Conservation (phyloP, 2,113 vertebrate genomes). For the Diglossa brunneiventris region DNA sequence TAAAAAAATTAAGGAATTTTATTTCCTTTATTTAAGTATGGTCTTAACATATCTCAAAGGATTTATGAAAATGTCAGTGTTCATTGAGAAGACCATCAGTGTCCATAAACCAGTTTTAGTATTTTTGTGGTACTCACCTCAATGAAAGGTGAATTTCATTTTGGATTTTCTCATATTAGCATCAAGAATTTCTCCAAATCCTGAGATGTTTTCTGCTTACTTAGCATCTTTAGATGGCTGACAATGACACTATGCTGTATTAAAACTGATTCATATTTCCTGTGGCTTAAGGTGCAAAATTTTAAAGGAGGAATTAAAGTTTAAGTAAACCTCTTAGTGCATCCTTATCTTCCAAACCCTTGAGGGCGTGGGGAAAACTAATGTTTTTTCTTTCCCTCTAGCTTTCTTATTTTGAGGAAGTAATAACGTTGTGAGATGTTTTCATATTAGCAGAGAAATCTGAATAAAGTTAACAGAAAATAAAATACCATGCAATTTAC, state of each 20-base stretch:
- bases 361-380: neutral
- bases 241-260: neutral
- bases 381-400: neutral
- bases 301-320: conserved; percentile 11
- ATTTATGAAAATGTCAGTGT: neutral
- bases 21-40: neutral
- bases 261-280: neutral
- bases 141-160: neutral
- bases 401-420: neutral
- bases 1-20: neutral
- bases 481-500: neutral
- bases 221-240: neutral
- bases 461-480: neutral
- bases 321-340: neutral
- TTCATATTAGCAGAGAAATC: neutral
- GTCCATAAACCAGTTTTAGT: neutral
- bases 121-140: neutral
- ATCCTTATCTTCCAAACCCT: neutral
- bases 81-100: neutral
- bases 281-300: neutral
- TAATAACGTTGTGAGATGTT: neutral
- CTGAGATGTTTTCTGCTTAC: neutral
- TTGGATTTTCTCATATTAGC: neutral
- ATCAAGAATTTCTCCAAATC: neutral
- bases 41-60: neutral